phyloP scores from a whole-genome alignment of 2,888 invertebrate species.

The Miltochrista miniata region DNA sequence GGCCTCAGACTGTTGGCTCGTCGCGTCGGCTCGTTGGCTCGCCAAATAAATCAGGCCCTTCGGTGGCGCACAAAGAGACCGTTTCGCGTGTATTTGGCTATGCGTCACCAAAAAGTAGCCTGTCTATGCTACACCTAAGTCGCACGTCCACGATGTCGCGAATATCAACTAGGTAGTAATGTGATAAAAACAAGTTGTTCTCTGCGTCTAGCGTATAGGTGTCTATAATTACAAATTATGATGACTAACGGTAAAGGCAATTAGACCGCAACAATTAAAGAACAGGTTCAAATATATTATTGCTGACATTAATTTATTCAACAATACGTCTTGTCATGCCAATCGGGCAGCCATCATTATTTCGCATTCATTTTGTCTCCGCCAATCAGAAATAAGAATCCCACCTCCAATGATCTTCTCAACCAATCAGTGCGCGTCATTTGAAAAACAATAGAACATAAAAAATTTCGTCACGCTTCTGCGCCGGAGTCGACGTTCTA shows the following conservation, averaged over 20 bases:
- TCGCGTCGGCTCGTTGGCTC: no score
- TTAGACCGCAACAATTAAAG: slow-evolving; percentile 43
- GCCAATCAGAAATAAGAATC: slow-evolving; percentile 61
- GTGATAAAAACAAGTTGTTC: background rate
- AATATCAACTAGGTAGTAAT: no score
- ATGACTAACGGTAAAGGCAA: slow-evolving; percentile 31
- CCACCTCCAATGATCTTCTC: slow-evolving; percentile 62
- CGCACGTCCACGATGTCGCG: no score
- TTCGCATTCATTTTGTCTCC: slow-evolving; percentile 68
- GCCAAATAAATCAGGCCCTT: no score
- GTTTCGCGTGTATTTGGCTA: no score
- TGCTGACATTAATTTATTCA: slow-evolving; percentile 69
- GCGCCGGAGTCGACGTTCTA: slow-evolving; percentile 63
- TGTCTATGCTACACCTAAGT: no score
- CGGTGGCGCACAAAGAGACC: no score
- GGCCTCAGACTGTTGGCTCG: no score
- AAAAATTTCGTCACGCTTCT: slow-evolving; percentile 77
- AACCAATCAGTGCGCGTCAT: slow-evolving; percentile 62
- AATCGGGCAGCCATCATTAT: slow-evolving; percentile 75
- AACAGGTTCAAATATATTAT: slow-evolving; percentile 47
- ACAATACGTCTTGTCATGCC: slow-evolving; percentile 70
- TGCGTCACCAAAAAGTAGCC: no score
- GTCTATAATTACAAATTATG: slow-evolving; percentile 3
- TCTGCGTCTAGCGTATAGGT: background rate
- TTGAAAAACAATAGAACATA: slow-evolving; percentile 83